Evolutionary conservation across 2,797 vertebrate species (phyloP).

Genomic region (Poecile montanus): DNA sequence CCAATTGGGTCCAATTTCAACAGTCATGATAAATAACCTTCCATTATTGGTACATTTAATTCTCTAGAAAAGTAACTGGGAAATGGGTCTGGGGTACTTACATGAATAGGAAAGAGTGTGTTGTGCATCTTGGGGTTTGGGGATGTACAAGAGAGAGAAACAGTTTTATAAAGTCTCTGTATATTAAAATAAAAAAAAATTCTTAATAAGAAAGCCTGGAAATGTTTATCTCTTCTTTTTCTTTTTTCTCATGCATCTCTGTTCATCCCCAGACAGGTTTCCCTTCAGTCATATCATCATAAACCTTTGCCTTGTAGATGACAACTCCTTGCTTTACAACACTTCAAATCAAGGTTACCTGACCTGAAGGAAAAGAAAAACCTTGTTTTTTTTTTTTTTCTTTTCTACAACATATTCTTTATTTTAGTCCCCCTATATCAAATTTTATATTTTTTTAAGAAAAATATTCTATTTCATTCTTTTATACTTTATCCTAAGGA

Average conservation of each 20-base stretch:
- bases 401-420: background rate
- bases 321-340: slow-evolving; percentile 3
- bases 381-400: background rate
- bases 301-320: slow-evolving; percentile 16
- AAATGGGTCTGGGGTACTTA: slow-evolving; percentile 45
- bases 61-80: slow-evolving; percentile 17
- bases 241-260: background rate
- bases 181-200: slow-evolving; percentile 3
- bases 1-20: slow-evolving; percentile 51
- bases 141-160: background rate
- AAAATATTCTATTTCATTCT: background rate
- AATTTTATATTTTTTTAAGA: background rate
- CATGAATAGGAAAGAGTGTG: background rate
- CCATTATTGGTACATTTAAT: slow-evolving; percentile 22
- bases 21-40: slow-evolving; percentile 64
- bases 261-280: background rate
- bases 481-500: background rate
- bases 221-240: slow-evolving; percentile 9
- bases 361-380: background rate
- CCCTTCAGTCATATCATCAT: slow-evolving; percentile 4
- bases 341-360: background rate
- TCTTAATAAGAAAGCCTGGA: slow-evolving; percentile 8
- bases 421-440: background rate
- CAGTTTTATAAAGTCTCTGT: background rate
- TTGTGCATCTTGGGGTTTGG: background rate